Base-by-base conservation (phyloP, 1,140 invertebrate genomes). In the Catajapyx aquilonaris region DNA sequence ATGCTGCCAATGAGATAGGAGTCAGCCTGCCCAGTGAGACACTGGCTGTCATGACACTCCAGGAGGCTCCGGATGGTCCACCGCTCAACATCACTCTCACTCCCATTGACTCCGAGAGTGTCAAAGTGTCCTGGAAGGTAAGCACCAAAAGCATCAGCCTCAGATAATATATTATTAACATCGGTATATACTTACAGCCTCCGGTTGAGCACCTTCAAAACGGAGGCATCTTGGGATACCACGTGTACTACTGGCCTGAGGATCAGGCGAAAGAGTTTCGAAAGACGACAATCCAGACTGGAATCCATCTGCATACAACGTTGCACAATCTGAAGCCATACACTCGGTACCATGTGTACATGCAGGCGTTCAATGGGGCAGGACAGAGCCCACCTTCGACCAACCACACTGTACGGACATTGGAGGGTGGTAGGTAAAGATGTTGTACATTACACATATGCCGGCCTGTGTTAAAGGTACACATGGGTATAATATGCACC, bases 321-420 rank as follows among this genome's bases (percentile, higher is more conserved):
- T 50, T 81, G 25, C 64, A 64, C 9, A 71, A 68, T n/a, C 61
- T 90, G 22, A 66, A 73, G 43, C 77, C 79, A 48, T 84, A 76
- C 50, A 79, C 80, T 1, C 70, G 76, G 41, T 88, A 88, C 56
- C 69, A 74, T 35, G 65, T 88, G 20, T 65, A 71, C 10, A 71
- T 88, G 16, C 71, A 77, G 48, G 81, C 85, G 2, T 84, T 81
- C 50, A 91, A 90, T 52, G 70, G 71, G 37, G 75, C 84, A 31
- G 84, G 83, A 1, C 68, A 70, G 19, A 84, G 85, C n/a, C 85
- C 85, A 2, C 61, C 68, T 16, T 81, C 81, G 17, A 55, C 67
- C 0, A 65, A 73, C 4, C 61, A 76, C 4, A 66, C 73, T 35
- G 77, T 76, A 3, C 72, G 73, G 15, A 88, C 84, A 3, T 66